A percentile compares a stretch with the other conserved stretches of the same genome.
These are phyloP conservation scores for Luperina nickerlii DNA, from an alignment of 2,888 invertebrate species.

Conservation along the genomic window DNA sequence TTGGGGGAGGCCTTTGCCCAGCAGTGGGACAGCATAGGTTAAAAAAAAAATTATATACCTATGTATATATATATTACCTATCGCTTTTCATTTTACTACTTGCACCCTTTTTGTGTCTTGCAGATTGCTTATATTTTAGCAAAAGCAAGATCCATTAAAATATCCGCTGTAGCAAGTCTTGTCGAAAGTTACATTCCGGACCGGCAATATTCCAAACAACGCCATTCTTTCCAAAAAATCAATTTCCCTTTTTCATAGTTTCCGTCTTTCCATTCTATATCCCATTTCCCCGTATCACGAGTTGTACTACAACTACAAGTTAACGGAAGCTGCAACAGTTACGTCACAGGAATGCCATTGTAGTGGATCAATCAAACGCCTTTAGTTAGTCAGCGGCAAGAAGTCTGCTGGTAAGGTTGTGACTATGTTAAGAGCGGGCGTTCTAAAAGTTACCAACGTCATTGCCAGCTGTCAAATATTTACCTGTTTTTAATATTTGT, in stretches of 20 bases:
- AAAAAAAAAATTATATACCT: too few relatives aligned
- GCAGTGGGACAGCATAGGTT: too few relatives aligned
- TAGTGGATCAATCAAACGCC: slow-evolving; percentile 70
- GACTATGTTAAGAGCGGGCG: not conserved
- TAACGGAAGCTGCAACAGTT: slow-evolving; percentile 69
- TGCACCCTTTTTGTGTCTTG: not conserved
- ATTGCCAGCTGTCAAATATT: not conserved
- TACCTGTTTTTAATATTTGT: too few relatives aligned
- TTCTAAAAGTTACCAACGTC: not conserved
- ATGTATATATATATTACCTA: too few relatives aligned
- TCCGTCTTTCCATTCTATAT: not conserved
- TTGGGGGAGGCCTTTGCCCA: too few relatives aligned
- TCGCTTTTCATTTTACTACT: not conserved
- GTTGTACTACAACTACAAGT: slow-evolving; percentile 53
- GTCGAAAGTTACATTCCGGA: not conserved
- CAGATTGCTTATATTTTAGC: not conserved
- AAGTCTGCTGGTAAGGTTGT: slow-evolving; percentile 37
- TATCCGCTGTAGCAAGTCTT: not conserved
- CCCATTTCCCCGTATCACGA: slow-evolving; percentile 52
- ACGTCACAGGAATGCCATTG: slow-evolving; percentile 74
- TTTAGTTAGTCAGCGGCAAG: slow-evolving; percentile 68
- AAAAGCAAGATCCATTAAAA: not conserved
- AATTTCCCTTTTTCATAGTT: not conserved
- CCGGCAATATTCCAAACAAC: not conserved
- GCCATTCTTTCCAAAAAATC: not conserved